Percentiles rank a stretch among this genome's conserved stretches.
Evolutionary conservation across 2,113 vertebrate species (phyloP).

Genomic region (Mirza zaza): DNA sequence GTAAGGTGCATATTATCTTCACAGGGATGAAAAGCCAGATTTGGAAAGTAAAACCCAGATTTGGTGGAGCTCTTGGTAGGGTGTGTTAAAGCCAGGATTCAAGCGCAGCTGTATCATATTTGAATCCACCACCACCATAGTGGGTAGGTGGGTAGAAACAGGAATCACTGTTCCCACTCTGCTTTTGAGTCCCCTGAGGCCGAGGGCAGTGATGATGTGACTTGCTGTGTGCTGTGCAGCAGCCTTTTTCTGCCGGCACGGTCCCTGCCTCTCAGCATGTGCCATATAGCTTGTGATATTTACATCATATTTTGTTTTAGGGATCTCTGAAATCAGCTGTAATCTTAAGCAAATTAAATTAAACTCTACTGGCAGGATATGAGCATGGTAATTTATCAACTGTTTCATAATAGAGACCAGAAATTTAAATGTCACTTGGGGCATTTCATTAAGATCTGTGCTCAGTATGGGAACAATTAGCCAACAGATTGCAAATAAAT

Average conservation of each 20-base stretch:
- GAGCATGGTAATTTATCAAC: constrained; percentile 49
- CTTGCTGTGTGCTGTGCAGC: background rate
- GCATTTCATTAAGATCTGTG: constrained; percentile 37
- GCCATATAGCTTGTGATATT: background rate
- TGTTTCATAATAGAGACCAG: constrained; percentile 53
- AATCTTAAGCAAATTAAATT: constrained; percentile 48
- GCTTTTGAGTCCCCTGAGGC: background rate
- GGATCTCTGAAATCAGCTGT: constrained; percentile 1
- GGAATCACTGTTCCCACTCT: background rate
- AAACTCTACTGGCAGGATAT: constrained; percentile 6
- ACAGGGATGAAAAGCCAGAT: background rate
- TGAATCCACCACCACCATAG: background rate
- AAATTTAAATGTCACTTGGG: constrained; percentile 38
- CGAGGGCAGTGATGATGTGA: background rate
- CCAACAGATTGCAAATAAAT: constrained; percentile 57
- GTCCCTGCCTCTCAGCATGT: background rate
- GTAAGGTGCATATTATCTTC: background rate
- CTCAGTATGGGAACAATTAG: constrained; percentile 68
- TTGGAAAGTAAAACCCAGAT: background rate
- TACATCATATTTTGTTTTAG: background rate
- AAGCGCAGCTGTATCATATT: background rate
- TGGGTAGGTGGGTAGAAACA: background rate
- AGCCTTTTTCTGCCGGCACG: background rate
- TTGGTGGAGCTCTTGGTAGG: background rate
- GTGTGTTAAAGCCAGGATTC: background rate